Evolutionary conservation across 1,140 invertebrate species (phyloP), one percentile per base, ranked within the genome.

Genomic region (Saccostrea cuccullata): DNA sequence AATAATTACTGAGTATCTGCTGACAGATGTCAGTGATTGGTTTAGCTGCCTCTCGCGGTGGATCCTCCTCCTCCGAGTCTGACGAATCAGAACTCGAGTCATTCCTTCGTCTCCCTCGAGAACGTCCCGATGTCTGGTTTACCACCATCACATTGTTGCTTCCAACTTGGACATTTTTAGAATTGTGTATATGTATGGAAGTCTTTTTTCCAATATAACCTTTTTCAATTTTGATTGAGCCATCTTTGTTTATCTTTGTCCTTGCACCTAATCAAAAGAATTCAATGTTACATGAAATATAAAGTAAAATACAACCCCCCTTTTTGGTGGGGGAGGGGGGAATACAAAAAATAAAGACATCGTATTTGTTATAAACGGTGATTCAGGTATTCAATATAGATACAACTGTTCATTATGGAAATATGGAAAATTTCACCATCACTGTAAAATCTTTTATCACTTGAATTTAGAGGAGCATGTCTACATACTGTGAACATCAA

Each of bases 91-190:
- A 77, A 77, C 70, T 77, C 13, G 30, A 12, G 26, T 77, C 70
- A 12, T 30, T 17, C 23, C n/a, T 6, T 23, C 11, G 55, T 11
- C 70, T 77, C 30, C 56, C n/a, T 56, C 55, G 23, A 56, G 5
- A 17, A 12, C 15, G 83, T 8, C n/a, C 30, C 2, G 56, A 9
- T 26, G 83, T 55, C n/a, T 84, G 83, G 17, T 84, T 84, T 55
- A 84, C 55, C 13, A 84, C 83, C 83, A 84, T 84, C n/a, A 84
- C 83, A 56, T 84, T 84, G 12, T 84, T 84, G 26, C 58, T 56
- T n/a, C 83, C 83, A 26, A 84, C 55, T 30, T 84, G 83, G 13
- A 84, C 83, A 84, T 84, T 84, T 56, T 84, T 84, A 1, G 83
- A 84, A 30, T 56, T 84, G 23, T 84, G 83, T 58, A 84, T 55